These are phyloP conservation scores for Drosophila dives DNA, from an alignment of 2,888 invertebrate genomes.

Conservation along the genomic window DNA sequence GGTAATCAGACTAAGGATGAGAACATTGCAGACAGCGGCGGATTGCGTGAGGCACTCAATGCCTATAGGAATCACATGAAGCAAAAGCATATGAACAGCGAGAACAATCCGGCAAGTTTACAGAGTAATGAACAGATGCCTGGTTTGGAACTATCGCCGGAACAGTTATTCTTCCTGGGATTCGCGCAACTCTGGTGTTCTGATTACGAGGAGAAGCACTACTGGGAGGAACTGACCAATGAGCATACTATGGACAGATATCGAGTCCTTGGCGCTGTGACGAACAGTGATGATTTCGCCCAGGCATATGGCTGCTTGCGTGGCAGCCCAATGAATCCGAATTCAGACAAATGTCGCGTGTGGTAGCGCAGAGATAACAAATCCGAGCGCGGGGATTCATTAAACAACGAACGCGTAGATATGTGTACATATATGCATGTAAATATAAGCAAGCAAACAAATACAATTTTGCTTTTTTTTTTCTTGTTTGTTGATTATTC, in stretches of 20 bases:
- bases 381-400: slow-evolving; percentile 21
- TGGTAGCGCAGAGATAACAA: slow-evolving; percentile 68
- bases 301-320: slow-evolving; percentile 73
- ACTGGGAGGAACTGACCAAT: slow-evolving; percentile 78
- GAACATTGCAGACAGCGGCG: slow-evolving; percentile 83
- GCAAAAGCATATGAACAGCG: slow-evolving; percentile 22
- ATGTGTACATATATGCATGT: slow-evolving; percentile 15
- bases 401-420: slow-evolving; percentile 9
- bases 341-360: slow-evolving; percentile 70
- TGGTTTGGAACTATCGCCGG: slow-evolving; percentile 78
- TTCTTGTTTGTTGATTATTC: slow-evolving; percentile 9
- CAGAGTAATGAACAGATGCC: slow-evolving; percentile 78
- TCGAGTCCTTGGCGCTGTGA: slow-evolving; percentile 79
- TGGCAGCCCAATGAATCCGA: slow-evolving; percentile 80
- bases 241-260: slow-evolving; percentile 81
- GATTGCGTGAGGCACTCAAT: slow-evolving; percentile 68
- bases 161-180: slow-evolving; percentile 82
- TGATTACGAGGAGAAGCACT: slow-evolving; percentile 75
- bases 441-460: slow-evolving; percentile 25
- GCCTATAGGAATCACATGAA: slow-evolving; percentile 78
- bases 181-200: slow-evolving; percentile 83
- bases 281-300: slow-evolving; percentile 80
- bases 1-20: slow-evolving; percentile 80
- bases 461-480: not conserved
- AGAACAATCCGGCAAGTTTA: slow-evolving; percentile 12